phyloP scores from a whole-genome alignment of 2,888 invertebrate genomes.

The Branchinecta sandiegonensis region DNA sequence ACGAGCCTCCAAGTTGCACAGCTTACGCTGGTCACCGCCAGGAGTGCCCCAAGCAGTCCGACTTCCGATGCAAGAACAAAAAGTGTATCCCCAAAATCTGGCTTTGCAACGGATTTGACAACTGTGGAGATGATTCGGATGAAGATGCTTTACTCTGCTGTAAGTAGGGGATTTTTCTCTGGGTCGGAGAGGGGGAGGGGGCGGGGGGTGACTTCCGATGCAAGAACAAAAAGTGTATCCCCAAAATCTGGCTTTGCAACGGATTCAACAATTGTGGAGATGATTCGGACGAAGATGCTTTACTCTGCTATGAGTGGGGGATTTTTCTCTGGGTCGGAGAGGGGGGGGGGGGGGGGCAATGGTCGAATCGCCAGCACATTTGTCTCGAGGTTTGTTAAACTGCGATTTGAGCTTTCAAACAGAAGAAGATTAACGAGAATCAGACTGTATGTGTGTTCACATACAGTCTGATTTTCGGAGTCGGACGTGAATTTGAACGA shows the following conservation, averaged over 20 bases:
- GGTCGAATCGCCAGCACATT: constrained; percentile 11
- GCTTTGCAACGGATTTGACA: constrained; percentile 55
- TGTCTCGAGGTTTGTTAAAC: too few species aligned
- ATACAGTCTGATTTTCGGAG: too few species aligned
- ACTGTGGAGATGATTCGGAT: constrained; percentile 55
- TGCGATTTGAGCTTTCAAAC: too few species aligned
- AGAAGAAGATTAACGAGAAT: too few species aligned
- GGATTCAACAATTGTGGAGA: constrained; percentile 54
- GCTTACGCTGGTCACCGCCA: constrained; percentile 49
- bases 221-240: constrained; percentile 54
- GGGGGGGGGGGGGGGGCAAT: neutral
- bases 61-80: constrained; percentile 53
- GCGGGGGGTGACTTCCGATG: constrained; percentile 45
- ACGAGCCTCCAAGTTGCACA: constrained; percentile 29
- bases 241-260: constrained; percentile 44
- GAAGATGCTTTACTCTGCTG: constrained; percentile 39
- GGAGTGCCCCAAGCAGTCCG: constrained; percentile 41
- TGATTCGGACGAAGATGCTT: constrained; percentile 48
- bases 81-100: constrained; percentile 45
- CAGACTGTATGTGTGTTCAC: too few species aligned
- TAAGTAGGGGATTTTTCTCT: constrained; percentile 24
- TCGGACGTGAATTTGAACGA: too few species aligned
- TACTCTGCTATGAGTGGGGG: constrained; percentile 29
- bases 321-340: neutral
- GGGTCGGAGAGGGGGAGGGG: neutral